Evolutionary conservation across 2,888 invertebrate species (phyloP), one percentile per base, ranked within the genome.

Genomic region (Polyploca ridens): DNA sequence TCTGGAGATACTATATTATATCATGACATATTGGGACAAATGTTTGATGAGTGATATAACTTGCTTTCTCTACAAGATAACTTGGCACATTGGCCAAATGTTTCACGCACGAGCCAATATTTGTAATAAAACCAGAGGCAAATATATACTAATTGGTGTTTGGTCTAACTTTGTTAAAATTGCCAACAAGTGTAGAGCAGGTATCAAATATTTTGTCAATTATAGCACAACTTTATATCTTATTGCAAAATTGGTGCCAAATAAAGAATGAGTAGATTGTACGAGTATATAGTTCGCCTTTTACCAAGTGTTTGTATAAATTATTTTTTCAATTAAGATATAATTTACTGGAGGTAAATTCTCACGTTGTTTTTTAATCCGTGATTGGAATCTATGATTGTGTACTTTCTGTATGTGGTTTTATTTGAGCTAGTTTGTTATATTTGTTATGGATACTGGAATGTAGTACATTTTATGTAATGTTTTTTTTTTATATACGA

Each of bases 111-210:
- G 10, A 10, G n/a, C 54, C 16, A 54, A 54, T 8, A 4, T 54
- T 54, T 54, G 54, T 54, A 54, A 54, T 54, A 54, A 10, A 54
- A 54, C 16, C 19, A 10, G 19, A 54, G 19, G 54, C 19, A 54
- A 54, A 54, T 19, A 54, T 54, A 19, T 54, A 54, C 54, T 54
- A 54, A 54, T 54, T 54, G 54, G 54, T 54, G 10, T 54, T 54
- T 54, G 54, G 19, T 54, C 54, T 54, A n/a, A 49, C 5, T 49
- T 49, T 3, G 49, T 49, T 49, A 49, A 16, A 19, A n/a, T 54
- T 54, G 54, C 19, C 54, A 54, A 13, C 41, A 41, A 13, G 13
- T 13, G 19, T 54, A 19, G 6, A n/a, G n/a, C 46, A 4, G 46
- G 46, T 49, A 49, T 27, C 27, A 27, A 49, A 49, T 16, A 49